Evolutionary conservation across 2,797 vertebrate species (phyloP), one percentile per base, ranked within the genome.

Genomic region (Muscicapa comitata): DNA sequence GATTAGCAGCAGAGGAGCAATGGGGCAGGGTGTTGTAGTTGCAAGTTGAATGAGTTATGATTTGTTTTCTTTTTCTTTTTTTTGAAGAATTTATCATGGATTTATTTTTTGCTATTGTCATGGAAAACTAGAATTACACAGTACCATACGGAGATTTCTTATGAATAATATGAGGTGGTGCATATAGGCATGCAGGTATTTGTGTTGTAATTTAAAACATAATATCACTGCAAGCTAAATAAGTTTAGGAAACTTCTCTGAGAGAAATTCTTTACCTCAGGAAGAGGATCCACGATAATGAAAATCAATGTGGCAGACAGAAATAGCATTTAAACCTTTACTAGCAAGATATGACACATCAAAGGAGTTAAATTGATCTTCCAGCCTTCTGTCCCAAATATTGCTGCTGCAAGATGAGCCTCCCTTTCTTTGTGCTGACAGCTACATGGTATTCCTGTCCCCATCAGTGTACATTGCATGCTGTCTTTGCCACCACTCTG

Each of bases 321-420:
- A 94, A 92, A 93, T 67, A 85, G 42, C 72, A 24, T 89, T 90
- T 85, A 94, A 87, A 77, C 57, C 53, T 74, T 82, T 86, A 74
- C n/a, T 12, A 28, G 68, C 12, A 51, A 86, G 50, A 65, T 58
- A 80, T 19, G 66, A 48, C 63, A 78, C 77, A 72, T 84, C 35
- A 72, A 85, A 87, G 72, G 78, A 77, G 17, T 77, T 88, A 50
- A 80, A 90, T 7, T 61, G 59, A 74, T 89, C 67, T 75, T 82
- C 57, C 71, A 87, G 48, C 45, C 65, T 90, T 88, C 85, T 43
- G 5, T 68, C 58, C 57, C 79, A 93, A 88, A 71, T 54, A 86
- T 57, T 0, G 0, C 43, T 55, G 45, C 71, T 59, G 40, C 38
- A 76, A 79, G 59, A 76, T 13, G 33, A 92, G 40, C 48, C 48